phyloP scores from a whole-genome alignment of 2,113 vertebrate genomes.

The Oreocharis arfaki region DNA sequence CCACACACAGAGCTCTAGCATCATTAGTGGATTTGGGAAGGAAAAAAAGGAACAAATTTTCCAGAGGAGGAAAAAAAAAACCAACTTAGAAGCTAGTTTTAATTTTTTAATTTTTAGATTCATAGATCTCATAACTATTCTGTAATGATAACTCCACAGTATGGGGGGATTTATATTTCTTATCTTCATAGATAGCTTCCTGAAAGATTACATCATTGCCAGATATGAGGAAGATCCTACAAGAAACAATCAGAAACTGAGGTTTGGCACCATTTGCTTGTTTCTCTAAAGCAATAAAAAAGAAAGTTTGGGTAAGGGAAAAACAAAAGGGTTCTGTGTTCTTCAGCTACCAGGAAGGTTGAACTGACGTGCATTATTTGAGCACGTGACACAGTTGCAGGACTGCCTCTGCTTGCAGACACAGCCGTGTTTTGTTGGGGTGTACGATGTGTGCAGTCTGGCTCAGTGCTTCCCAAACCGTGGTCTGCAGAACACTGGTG shows the following conservation, averaged over 20 bases:
- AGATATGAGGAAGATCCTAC: background rate
- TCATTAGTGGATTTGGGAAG: background rate
- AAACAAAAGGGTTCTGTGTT: background rate
- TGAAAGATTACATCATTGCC: background rate
- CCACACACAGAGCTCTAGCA: slow-evolving; percentile 18
- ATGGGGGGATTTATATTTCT: background rate
- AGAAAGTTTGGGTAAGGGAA: background rate
- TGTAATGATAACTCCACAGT: background rate
- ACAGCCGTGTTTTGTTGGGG: background rate
- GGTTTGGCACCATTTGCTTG: background rate
- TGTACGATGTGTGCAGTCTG: slow-evolving; percentile 26
- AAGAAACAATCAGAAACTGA: background rate
- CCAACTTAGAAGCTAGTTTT: background rate
- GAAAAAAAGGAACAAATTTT: background rate
- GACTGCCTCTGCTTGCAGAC: background rate
- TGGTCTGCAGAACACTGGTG: slow-evolving; percentile 23
- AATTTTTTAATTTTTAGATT: background rate
- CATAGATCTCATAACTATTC: background rate
- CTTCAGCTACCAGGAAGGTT: background rate
- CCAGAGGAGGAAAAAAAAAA: background rate
- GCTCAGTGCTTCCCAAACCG: background rate
- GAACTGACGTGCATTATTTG: background rate
- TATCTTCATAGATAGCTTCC: background rate
- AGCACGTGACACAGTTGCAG: background rate
- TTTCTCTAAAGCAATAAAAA: background rate